Evolutionary conservation across 1,140 invertebrate genomes (phyloP), one percentile per base, ranked within the genome.

Genomic region (Heliconius hewitsoni): DNA sequence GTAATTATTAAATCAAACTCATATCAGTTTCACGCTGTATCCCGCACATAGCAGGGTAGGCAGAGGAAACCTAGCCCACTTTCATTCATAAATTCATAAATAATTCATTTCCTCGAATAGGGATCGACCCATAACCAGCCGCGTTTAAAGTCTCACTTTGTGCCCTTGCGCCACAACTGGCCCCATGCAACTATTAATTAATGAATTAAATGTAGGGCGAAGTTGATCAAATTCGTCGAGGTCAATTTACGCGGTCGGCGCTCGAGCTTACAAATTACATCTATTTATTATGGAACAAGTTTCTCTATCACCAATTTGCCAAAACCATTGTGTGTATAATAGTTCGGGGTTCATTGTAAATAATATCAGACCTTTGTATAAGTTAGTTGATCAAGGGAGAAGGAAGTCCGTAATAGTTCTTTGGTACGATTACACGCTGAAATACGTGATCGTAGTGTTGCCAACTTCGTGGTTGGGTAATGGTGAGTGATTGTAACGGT

Each of bases 241-340:
- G 80, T 78, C 82, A 85, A 83, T 83, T 84, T 74, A 80, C 78
- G 23, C 52, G 74, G 74, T 23, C 77, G 71, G 74, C 72, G 77
- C 72, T 75, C 76, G 77, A 74, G 34, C 83, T 85, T 86, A 89
- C 89, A 87, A 89, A 91, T 91, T 87, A 81, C 77, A 76, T 78
- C 86, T 86, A 90, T 90, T 89, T 89, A 86, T 89, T 88, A 86
- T 78, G 37, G 81, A 83, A 73, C 82, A 87, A 91, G 87, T 89
- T 90, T 84, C 84, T 81, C 86, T 88, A 91, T 91, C 85, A 88
- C 85, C 83, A 88, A 89, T 91, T 89, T 89, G 83, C 80, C 78
- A 81, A 87, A 86, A 83, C 85, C 82, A 87, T 89, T 87, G 85
- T 77, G 72, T 42, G 83, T 82, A 83, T 89, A 88, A 86, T 85